Base-by-base conservation (phyloP, 2,888 invertebrate species). In the Omphaloscelis lunosa region DNA sequence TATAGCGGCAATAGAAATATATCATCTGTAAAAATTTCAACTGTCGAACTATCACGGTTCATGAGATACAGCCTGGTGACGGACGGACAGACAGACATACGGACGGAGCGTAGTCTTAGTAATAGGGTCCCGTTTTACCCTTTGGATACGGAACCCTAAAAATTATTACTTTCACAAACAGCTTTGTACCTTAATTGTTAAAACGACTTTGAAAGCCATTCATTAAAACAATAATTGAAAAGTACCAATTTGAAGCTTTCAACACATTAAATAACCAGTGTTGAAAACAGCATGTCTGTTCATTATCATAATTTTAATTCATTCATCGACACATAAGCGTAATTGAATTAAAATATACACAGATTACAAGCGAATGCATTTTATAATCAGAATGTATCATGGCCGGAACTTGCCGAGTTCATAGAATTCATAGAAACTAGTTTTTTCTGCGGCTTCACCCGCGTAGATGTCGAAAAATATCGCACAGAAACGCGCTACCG, bases 181-280 rank as follows among this genome's bases (percentile, higher is more conserved):
- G 9, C 20, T 45, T 45, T 45, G 6, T 45, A 45, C 9, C 27
- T 27, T 39, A 62, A 23, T 15, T 39, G 8, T 45, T n/a, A n/a
- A 15, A 58, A 29, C 20, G 23, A 65, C 29, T 59, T 53, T 39
- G 15, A 29, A 61, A 67, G 48, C 27, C 29, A 20, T 27, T 59
- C 6, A 70, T 66, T 59, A 17, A 15, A 67, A 75, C 48, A 15
- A 41, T 69, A 59, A 77, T 23, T 63, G 6, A 17, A 48, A 48
- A 41, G 2, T 29, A 29, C 17, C 11, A 6, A 63, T 51, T 51
- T n/a, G 34, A 58, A 66, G 45, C 66, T 66, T 66, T 71, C n/a
- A 77, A 34, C 4, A 1, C 29, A 27, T 66, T 51, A 66, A 53
- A 66, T 53, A 48, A 51, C 41, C 45, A 9, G 53, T 65, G 23